A percentile compares a stretch with the other conserved stretches of the same genome.
Evolutionary conservation across 2,888 invertebrate genomes (phyloP).

Genomic region (Ormyrus thymus): DNA sequence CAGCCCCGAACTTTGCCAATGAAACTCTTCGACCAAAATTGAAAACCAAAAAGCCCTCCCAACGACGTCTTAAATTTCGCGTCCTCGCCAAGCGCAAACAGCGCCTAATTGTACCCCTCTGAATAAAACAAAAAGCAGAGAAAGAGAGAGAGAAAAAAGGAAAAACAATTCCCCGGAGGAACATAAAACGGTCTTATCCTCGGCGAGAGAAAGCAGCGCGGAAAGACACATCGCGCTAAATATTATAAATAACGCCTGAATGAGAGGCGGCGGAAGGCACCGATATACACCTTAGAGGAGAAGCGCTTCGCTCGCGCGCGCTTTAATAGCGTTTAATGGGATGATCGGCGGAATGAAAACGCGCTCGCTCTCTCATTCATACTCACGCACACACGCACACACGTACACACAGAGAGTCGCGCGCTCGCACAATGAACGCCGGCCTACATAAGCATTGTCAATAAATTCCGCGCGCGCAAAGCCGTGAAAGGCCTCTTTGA

Average conservation of each 20-base stretch:
- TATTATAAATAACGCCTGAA: too few relatives aligned
- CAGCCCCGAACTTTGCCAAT: too few relatives aligned
- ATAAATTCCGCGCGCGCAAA: conserved; percentile 33
- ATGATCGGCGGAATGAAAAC: conserved; percentile 6
- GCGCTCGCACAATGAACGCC: not conserved
- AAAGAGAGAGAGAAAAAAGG: not conserved
- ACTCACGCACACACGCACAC: not conserved
- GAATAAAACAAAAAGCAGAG: not conserved
- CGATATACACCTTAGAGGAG: conserved; percentile 20
- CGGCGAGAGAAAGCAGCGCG: too few relatives aligned
- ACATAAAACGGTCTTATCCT: too few relatives aligned
- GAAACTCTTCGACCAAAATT: too few relatives aligned
- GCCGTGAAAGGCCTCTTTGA: conserved; percentile 42
- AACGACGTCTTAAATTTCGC: too few relatives aligned
- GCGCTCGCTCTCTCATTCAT: conserved; percentile 14
- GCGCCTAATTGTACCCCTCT: too few relatives aligned
- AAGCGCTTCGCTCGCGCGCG: not conserved
- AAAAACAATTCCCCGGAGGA: not conserved
- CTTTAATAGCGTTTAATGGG: conserved; percentile 39
- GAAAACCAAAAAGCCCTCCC: too few relatives aligned
- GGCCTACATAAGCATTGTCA: conserved; percentile 51
- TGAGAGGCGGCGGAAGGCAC: not conserved
- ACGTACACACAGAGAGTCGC: not conserved
- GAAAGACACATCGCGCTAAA: not conserved
- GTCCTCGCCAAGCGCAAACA: too few relatives aligned